Evolutionary conservation across 2,888 invertebrate species (phyloP).

Genomic region (Acleris laterana): DNA sequence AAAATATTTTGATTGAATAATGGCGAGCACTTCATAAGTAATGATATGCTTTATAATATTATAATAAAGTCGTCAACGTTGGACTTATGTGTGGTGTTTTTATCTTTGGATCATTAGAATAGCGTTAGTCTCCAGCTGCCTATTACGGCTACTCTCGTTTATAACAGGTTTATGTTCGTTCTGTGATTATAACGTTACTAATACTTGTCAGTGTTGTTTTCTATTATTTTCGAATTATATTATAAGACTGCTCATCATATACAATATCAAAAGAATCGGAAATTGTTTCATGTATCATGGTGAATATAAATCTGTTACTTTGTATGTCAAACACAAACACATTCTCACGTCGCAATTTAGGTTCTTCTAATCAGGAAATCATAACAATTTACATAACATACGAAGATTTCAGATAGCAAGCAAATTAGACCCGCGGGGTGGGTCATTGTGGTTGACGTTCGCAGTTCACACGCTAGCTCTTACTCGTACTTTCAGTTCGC

Average conservation of each 20-base stretch:
- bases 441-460: constrained; percentile 28
- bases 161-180: too few species aligned
- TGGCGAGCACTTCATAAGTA: constrained; percentile 8
- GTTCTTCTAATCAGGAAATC: constrained; percentile 24
- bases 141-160: too few species aligned
- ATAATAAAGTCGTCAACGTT: constrained; percentile 1
- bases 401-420: constrained; percentile 27
- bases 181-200: too few species aligned
- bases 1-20: constrained; percentile 18
- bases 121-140: too few species aligned
- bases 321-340: constrained; percentile 10
- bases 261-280: too few species aligned
- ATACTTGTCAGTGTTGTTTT: too few species aligned
- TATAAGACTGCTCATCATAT: too few species aligned
- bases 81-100: too few species aligned
- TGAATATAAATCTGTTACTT: neutral
- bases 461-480: constrained; percentile 33
- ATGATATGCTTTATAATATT: constrained; percentile 7
- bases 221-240: too few species aligned
- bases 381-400: constrained; percentile 33
- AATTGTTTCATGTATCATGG: neutral
- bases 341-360: constrained; percentile 23
- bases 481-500: constrained; percentile 37
- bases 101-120: too few species aligned
- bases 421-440: constrained; percentile 17